A percentile compares a stretch with the other conserved stretches of the same genome.
Conservation (phyloP, 1,140 invertebrate species). For the Diabrotica virgifera region DNA sequence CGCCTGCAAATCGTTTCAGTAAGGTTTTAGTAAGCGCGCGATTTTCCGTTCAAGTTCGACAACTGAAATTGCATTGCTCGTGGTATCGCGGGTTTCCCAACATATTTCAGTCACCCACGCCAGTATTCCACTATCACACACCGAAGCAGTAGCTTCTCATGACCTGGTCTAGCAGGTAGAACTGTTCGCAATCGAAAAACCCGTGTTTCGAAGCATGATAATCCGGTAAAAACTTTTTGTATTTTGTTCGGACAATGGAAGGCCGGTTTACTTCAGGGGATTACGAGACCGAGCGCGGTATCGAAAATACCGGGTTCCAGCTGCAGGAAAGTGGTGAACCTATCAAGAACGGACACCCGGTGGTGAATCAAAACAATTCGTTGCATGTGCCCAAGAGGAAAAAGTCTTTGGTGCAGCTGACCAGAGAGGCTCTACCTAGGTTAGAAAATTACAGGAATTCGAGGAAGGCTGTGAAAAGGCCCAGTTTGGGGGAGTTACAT, state of each 20-base stretch:
- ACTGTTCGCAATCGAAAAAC: no score
- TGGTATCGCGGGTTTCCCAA: no score
- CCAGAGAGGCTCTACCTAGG: slow-evolving; percentile 78
- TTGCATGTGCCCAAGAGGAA: slow-evolving; percentile 41
- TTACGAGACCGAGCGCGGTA: slow-evolving; percentile 12
- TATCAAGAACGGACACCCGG: slow-evolving; percentile 8
- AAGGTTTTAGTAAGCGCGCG: not conserved
- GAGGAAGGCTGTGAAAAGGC: slow-evolving; percentile 65
- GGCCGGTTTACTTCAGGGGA: slow-evolving; percentile 19
- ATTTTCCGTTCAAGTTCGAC: no score
- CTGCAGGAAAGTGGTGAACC: slow-evolving; percentile 35
- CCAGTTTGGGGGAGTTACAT: slow-evolving; percentile 70
- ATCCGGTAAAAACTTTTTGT: not conserved
- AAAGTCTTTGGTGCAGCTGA: slow-evolving; percentile 55
- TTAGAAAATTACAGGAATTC: slow-evolving; percentile 88
- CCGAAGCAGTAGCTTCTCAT: no score
- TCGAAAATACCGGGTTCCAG: slow-evolving; percentile 39
- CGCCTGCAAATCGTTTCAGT: slow-evolving; percentile 22
- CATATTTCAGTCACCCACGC: no score
- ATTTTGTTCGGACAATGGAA: slow-evolving; percentile 16
- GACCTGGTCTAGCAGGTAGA: no score
- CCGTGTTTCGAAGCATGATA: no score
- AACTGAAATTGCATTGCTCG: no score
- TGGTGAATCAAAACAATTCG: not conserved
- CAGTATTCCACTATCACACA: no score